phyloP scores from a whole-genome alignment of 2,888 invertebrate species.

The Laothoe populi region DNA sequence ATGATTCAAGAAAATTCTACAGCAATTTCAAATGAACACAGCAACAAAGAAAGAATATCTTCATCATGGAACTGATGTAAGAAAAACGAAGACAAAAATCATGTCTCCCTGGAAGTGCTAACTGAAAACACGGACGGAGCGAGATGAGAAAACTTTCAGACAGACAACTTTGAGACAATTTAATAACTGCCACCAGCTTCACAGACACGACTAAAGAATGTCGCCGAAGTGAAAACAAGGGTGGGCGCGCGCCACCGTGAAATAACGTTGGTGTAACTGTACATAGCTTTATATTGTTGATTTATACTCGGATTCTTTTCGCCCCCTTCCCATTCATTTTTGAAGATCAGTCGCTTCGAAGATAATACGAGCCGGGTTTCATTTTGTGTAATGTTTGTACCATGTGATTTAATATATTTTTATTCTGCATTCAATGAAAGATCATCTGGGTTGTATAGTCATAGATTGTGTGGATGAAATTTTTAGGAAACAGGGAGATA shows the following conservation, averaged over 20 bases:
- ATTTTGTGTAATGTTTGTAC: not conserved
- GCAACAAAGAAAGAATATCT: not conserved
- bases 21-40: not conserved
- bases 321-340: conserved; percentile 15
- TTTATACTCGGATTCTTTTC: conserved; percentile 22
- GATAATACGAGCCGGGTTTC: not conserved
- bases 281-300: conserved; percentile 28
- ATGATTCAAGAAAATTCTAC: too few relatives aligned
- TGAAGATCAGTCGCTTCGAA: conserved; percentile 8
- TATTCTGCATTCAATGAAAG: not conserved
- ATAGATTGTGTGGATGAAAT: too few relatives aligned
- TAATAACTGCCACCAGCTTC: conserved; percentile 66
- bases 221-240: conserved; percentile 49
- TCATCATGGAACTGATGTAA: not conserved
- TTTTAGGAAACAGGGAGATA: too few relatives aligned
- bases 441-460: too few relatives aligned
- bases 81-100: conserved; percentile 27
- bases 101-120: conserved; percentile 39
- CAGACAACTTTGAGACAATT: too few relatives aligned
- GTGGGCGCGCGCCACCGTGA: conserved; percentile 33
- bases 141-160: conserved; percentile 75
- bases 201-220: conserved; percentile 54
- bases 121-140: conserved; percentile 41
- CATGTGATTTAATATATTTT: not conserved
- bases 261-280: conserved; percentile 42